Evolutionary conservation across 92 coral and sea anemone genomes (phyloP).

Genomic region (Chrysogorgia sp.): DNA sequence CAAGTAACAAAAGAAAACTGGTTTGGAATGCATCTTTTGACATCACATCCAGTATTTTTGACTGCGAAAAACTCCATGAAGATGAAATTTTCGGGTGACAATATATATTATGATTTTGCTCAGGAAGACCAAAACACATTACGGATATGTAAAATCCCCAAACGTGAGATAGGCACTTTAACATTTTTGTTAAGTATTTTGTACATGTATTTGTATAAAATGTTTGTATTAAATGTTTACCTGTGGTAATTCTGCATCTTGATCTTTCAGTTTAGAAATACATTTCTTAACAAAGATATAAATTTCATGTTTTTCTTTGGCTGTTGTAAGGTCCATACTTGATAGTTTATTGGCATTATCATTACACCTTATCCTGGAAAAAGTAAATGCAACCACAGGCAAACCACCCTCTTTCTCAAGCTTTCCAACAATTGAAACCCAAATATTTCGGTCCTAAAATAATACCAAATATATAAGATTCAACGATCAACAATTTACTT

Average conservation of each 20-base stretch:
- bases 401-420: slow-evolving; percentile 82
- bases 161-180: neutral
- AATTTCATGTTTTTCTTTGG: slow-evolving; percentile 73
- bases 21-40: too few relatives aligned
- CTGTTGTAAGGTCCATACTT: slow-evolving; percentile 77
- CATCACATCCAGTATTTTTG: too few relatives aligned
- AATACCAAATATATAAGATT: neutral
- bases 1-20: too few relatives aligned
- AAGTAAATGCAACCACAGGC: slow-evolving; percentile 94
- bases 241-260: slow-evolving; percentile 80
- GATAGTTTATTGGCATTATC: slow-evolving; percentile 86
- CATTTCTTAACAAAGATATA: slow-evolving; percentile 81
- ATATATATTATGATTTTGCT: too few relatives aligned
- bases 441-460: slow-evolving; percentile 81
- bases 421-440: slow-evolving; percentile 84
- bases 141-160: too few relatives aligned
- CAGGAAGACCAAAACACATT: too few relatives aligned
- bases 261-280: slow-evolving; percentile 76
- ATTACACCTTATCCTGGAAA: slow-evolving; percentile 83
- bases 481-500: too few relatives aligned
- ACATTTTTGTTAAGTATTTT: neutral
- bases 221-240: slow-evolving; percentile 36
- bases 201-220: neutral
- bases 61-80: too few relatives aligned
- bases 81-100: too few relatives aligned